Evolutionary conservation across 2,113 vertebrate species (phyloP).

Genomic region (Gymnorhina tibicen): DNA sequence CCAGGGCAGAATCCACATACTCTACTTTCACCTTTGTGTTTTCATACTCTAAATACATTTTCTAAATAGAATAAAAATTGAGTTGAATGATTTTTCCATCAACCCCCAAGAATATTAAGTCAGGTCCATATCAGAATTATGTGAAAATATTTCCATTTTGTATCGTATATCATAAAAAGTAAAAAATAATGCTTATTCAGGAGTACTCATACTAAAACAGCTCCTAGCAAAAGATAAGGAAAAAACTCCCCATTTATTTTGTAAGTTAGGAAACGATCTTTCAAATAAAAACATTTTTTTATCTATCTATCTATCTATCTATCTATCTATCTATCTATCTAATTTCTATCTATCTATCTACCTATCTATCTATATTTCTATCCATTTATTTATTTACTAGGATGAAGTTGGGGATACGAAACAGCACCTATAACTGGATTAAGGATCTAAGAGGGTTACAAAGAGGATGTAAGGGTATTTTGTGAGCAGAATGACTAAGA

Average conservation of each 20-base stretch:
- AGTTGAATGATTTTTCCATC: not conserved
- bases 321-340: not conserved
- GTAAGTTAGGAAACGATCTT: not conserved
- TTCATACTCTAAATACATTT: not conserved
- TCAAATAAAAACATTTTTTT: not conserved
- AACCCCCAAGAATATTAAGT: not conserved
- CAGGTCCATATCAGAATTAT: not conserved
- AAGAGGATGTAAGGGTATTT: not conserved
- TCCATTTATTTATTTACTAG: not conserved
- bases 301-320: not conserved
- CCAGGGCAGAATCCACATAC: not conserved
- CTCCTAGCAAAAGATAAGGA: not conserved
- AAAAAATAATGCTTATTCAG: not conserved
- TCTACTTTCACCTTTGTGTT: not conserved
- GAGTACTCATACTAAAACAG: not conserved
- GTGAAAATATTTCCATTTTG: not conserved
- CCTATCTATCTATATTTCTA: not conserved
- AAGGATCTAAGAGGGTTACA: slow-evolving; percentile 3
- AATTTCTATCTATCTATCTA: not conserved
- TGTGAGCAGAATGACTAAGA: not conserved
- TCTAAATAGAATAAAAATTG: not conserved
- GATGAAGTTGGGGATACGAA: not conserved
- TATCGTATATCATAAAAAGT: not conserved
- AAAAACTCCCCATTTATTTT: not conserved
- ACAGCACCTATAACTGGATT: not conserved